These are phyloP conservation scores for Mormyrus hasselquistii DNA, from an alignment of 2,797 vertebrate species.

Conservation along the genomic window DNA sequence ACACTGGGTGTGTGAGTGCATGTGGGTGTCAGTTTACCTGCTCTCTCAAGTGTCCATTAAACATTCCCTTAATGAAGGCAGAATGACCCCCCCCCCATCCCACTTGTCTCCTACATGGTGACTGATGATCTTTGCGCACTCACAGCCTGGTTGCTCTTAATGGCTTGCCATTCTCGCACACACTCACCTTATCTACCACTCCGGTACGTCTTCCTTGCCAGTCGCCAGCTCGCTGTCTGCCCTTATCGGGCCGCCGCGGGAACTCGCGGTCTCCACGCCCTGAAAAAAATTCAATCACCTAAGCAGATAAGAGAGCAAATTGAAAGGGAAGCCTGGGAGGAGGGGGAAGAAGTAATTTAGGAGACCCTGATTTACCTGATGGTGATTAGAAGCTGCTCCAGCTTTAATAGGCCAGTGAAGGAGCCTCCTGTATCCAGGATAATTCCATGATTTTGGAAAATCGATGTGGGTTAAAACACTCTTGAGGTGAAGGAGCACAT, in stretches of 20 bases:
- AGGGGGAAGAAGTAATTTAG: conserved; percentile 23
- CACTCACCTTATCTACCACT: neutral
- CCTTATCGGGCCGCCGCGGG: neutral
- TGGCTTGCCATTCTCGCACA: conserved; percentile 8
- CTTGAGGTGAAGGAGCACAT: neutral
- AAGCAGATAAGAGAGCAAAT: conserved; percentile 30
- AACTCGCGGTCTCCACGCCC: neutral
- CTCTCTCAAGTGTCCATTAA: neutral
- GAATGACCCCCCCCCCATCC: neutral
- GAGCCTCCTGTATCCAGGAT: conserved; percentile 14
- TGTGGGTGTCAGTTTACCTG: neutral
- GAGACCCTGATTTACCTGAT: conserved; percentile 24
- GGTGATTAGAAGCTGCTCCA: conserved; percentile 19
- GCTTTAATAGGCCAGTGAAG: conserved; percentile 17
- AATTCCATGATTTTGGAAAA: neutral
- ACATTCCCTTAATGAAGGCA: neutral
- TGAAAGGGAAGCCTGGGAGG: neutral
- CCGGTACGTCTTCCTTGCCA: neutral
- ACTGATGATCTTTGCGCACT: neutral
- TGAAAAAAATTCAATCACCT: conserved; percentile 26
- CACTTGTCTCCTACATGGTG: neutral
- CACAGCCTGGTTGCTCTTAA: neutral
- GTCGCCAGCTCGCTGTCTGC: neutral
- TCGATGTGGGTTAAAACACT: neutral
- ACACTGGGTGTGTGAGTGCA: neutral